Conservation (phyloP, 2,888 invertebrate species). For the Thecophora atra region DNA sequence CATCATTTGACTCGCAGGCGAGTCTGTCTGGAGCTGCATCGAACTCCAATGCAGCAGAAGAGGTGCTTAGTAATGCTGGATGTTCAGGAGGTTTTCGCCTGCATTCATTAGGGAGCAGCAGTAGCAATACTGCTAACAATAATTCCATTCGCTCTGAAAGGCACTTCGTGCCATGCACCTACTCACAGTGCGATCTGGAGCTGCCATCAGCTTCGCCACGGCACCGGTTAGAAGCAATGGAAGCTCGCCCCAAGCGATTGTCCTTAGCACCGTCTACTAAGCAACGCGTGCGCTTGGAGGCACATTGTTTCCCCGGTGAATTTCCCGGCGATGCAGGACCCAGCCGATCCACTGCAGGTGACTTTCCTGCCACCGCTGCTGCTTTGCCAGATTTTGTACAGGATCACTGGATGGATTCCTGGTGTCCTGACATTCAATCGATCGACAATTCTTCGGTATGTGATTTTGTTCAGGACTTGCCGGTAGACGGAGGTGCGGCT, state of each 20-base stretch:
- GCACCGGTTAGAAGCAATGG: constrained; percentile 45
- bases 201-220: constrained; percentile 49
- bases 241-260: constrained; percentile 39
- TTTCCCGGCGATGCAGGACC: constrained; percentile 38
- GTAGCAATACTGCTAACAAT: constrained; percentile 40
- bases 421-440: constrained; percentile 60
- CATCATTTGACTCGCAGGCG: constrained; percentile 66
- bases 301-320: constrained; percentile 26
- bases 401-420: constrained; percentile 83
- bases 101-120: constrained; percentile 38
- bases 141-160: constrained; percentile 45
- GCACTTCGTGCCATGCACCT: constrained; percentile 63
- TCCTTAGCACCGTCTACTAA: constrained; percentile 24
- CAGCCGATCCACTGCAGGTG: constrained; percentile 41
- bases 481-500: constrained; percentile 45
- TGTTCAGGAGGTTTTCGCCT: constrained; percentile 26
- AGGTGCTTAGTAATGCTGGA: constrained; percentile 2
- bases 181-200: constrained; percentile 65
- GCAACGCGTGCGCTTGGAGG: constrained; percentile 22
- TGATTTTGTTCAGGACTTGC: constrained; percentile 54
- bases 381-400: constrained; percentile 87
- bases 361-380: constrained; percentile 51
- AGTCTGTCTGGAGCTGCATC: constrained; percentile 58
- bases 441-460: constrained; percentile 58
- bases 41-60: constrained; percentile 8